These are phyloP conservation scores for Hyalella azteca DNA, from an alignment of 2,888 invertebrate species.

Conservation along the genomic window DNA sequence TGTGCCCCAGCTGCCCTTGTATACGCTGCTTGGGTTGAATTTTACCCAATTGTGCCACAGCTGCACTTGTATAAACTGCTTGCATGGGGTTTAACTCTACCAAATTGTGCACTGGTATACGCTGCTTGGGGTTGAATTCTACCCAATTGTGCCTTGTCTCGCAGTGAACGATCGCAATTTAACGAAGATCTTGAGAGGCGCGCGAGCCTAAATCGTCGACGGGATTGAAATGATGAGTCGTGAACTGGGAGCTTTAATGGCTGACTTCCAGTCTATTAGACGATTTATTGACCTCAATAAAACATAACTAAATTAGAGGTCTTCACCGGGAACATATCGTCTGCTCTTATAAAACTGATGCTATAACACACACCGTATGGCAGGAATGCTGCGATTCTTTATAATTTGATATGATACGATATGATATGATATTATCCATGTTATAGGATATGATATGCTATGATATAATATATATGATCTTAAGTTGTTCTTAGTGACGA, in stretches of 20 bases:
- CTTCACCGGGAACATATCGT: conserved; percentile 22
- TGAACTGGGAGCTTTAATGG: conserved; percentile 7
- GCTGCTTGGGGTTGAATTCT: no score
- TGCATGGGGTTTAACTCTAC: no score
- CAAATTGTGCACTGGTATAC: no score
- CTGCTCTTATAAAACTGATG: conserved; percentile 19
- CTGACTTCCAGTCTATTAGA: conserved; percentile 25
- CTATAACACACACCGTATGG: neutral
- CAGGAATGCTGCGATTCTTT: neutral
- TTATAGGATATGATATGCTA: no score
- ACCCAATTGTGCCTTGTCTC: neutral
- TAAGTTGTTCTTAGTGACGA: no score
- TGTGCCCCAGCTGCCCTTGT: no score
- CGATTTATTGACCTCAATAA: conserved; percentile 27
- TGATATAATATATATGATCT: no score
- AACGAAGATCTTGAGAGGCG: neutral
- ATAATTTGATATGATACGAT: no score
- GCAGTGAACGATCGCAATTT: neutral
- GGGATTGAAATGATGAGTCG: conserved; percentile 12
- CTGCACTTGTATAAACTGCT: no score
- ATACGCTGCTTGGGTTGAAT: no score
- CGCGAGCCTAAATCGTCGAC: conserved; percentile 5
- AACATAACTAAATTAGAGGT: conserved; percentile 27
- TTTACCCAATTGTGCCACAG: no score
- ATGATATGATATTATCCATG: no score